These are phyloP conservation scores for Pleuronectes platessa DNA, from an alignment of 2,113 vertebrate species.

Conservation along the genomic window DNA sequence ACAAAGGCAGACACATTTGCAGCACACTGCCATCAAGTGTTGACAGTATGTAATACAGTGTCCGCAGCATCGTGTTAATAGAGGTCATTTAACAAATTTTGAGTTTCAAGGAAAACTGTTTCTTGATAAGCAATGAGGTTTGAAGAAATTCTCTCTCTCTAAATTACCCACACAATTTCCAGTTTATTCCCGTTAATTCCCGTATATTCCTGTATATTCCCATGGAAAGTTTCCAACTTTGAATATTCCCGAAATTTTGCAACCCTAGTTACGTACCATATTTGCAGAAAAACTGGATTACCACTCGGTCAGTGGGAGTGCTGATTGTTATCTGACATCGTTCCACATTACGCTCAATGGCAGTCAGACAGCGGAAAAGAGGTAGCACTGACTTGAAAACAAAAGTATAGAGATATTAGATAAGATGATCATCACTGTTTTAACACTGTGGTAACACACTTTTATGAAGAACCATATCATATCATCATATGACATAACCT, in stretches of 20 bases:
- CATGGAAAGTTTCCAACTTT: too few species aligned
- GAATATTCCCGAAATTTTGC: too few species aligned
- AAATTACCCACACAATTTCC: too few species aligned
- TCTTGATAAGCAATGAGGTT: neutral
- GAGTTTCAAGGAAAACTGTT: neutral
- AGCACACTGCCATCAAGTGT: conserved; percentile 68
- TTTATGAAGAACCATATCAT: neutral
- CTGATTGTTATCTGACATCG: conserved; percentile 87
- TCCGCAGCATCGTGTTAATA: neutral
- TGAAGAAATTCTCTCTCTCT: neutral
- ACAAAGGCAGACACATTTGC: conserved; percentile 33
- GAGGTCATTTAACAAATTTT: neutral
- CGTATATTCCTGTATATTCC: too few species aligned
- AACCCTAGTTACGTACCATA: conserved; percentile 89
- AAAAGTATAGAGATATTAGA: neutral
- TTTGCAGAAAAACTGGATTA: conserved; percentile 90
- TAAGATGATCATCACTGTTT: neutral
- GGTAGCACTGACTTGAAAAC: conserved; percentile 87
- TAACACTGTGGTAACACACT: neutral
- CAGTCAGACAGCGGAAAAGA: conserved; percentile 88
- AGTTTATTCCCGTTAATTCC: too few species aligned
- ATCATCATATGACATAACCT: neutral
- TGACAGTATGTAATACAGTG: conserved; percentile 17
- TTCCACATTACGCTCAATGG: conserved; percentile 89
- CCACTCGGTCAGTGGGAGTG: conserved; percentile 72